Conservation (phyloP, 2,113 vertebrate genomes). For the Bos indicus region DNA sequence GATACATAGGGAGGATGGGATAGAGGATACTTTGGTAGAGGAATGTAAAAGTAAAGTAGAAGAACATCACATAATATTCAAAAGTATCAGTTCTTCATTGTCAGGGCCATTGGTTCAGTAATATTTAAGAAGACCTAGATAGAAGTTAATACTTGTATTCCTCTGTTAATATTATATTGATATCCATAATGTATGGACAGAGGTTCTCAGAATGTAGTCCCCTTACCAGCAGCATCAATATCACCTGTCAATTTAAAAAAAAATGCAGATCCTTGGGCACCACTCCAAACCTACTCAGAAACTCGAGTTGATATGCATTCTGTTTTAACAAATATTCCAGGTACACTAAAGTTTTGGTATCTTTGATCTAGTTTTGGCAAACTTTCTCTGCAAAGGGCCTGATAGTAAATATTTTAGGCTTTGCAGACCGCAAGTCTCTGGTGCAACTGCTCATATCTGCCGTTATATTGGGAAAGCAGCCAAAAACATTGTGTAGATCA, state of each 20-base stretch:
- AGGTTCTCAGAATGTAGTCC: background rate
- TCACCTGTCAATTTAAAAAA: background rate
- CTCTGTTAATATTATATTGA: background rate
- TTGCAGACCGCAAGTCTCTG: background rate
- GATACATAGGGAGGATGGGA: background rate
- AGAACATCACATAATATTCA: background rate
- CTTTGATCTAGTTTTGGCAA: background rate
- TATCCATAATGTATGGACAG: background rate
- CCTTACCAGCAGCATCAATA: background rate
- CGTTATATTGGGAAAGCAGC: background rate
- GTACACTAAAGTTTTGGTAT: background rate
- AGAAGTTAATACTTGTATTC: background rate
- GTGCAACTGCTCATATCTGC: background rate
- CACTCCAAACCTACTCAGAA: background rate
- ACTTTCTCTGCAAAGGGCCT: background rate
- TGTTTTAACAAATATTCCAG: background rate
- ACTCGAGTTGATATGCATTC: background rate
- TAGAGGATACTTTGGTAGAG: background rate
- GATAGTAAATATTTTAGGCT: conserved; percentile 17
- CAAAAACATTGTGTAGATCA: background rate
- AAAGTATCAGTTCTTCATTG: background rate
- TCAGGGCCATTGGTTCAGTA: background rate
- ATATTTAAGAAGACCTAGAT: background rate
- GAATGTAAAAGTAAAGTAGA: background rate
- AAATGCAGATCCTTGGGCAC: background rate